phyloP scores from a whole-genome alignment of 2,888 invertebrate genomes.

The Drosophila borealis region DNA sequence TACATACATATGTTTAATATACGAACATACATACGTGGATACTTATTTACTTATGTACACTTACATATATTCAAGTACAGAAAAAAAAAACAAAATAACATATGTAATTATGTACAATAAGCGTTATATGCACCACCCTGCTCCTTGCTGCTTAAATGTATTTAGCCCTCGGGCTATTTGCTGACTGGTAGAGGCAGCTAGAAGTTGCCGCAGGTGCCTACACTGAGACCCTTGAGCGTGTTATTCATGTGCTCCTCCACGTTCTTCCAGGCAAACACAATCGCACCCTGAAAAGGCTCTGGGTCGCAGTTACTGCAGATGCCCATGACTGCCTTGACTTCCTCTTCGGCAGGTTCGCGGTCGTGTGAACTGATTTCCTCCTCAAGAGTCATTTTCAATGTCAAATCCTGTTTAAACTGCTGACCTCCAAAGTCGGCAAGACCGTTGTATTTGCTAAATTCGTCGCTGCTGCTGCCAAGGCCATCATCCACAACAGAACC shows the following conservation, averaged over 20 bases:
- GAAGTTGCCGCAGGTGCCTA: conserved; percentile 84
- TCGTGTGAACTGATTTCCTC: conserved; percentile 87
- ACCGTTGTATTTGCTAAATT: conserved; percentile 85
- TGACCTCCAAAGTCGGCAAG: conserved; percentile 90
- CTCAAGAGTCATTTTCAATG: conserved; percentile 82
- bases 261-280: conserved; percentile 91
- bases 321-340: conserved; percentile 92
- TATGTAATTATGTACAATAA: conserved; percentile 30
- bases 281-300: conserved; percentile 92
- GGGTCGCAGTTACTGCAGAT: conserved; percentile 90
- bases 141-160: background rate
- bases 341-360: conserved; percentile 93
- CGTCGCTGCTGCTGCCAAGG: conserved; percentile 83
- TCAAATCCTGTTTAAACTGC: conserved; percentile 88
- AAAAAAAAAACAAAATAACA: conserved; percentile 19
- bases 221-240: conserved; percentile 83
- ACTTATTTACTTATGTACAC: conserved; percentile 9
- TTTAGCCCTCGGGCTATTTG: background rate
- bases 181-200: conserved; percentile 49
- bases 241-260: conserved; percentile 82
- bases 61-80: conserved; percentile 34
- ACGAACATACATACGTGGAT: background rate
- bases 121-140: conserved; percentile 36
- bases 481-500: conserved; percentile 89
- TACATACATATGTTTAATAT: background rate